These are phyloP conservation scores for Paratrypauchen microcephalus DNA, from an alignment of 2,797 vertebrate species.

Conservation along the genomic window DNA sequence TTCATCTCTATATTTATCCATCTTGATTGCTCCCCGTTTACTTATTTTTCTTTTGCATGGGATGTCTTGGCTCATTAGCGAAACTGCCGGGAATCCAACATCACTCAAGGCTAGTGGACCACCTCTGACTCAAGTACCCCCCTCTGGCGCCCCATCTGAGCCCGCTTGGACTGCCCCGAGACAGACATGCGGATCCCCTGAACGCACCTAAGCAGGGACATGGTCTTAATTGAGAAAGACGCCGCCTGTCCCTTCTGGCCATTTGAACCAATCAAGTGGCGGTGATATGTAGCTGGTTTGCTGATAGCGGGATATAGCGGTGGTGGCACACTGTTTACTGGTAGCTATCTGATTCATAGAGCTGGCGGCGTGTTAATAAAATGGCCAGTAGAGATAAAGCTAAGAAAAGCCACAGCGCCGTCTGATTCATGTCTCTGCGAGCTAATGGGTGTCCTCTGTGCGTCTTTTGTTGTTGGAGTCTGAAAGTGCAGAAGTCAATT, in stretches of 20 bases:
- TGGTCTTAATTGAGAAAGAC: conserved; percentile 65
- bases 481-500: neutral
- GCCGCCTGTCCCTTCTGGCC: conserved; percentile 61
- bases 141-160: conserved; percentile 68
- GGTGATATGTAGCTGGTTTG: conserved; percentile 59
- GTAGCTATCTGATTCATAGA: conserved; percentile 67
- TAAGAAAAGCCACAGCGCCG: conserved; percentile 56
- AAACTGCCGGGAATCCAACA: conserved; percentile 59
- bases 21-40: neutral
- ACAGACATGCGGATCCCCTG: conserved; percentile 40
- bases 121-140: conserved; percentile 67
- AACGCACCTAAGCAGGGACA: conserved; percentile 45
- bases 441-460: conserved; percentile 33
- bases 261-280: conserved; percentile 54
- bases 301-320: conserved; percentile 46
- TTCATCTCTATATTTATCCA: conserved; percentile 3
- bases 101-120: conserved; percentile 69
- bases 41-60: conserved; percentile 27
- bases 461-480: conserved; percentile 28
- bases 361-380: conserved; percentile 60
- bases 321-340: conserved; percentile 45
- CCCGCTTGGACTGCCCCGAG: conserved; percentile 49
- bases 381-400: conserved; percentile 48
- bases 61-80: conserved; percentile 60
- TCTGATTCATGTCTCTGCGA: conserved; percentile 57